These are phyloP conservation scores for Abrostola tripartita DNA, from an alignment of 2,888 invertebrate species.

Conservation along the genomic window DNA sequence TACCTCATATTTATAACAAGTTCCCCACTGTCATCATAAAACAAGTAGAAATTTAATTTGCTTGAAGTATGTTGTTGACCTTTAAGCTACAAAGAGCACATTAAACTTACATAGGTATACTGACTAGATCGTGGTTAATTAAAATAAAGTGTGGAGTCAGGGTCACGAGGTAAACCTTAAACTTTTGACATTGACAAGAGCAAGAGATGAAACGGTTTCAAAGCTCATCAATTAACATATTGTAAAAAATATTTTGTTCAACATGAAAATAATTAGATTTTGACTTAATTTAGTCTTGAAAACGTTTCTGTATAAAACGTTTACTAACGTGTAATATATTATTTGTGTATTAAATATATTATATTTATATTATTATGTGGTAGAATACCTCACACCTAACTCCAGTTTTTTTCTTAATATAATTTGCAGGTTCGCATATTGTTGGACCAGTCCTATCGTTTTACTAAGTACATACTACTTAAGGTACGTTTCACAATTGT, in stretches of 20 bases:
- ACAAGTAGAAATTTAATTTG: constrained; percentile 2
- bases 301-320: no score
- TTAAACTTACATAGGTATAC: constrained; percentile 16
- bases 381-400: no score
- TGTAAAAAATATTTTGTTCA: no score
- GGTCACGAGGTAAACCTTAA: constrained; percentile 33
- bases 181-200: constrained; percentile 43
- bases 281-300: no score
- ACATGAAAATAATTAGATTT: no score
- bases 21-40: background rate
- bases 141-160: constrained; percentile 34
- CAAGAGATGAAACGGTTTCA: constrained; percentile 18
- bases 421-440: background rate
- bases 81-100: constrained; percentile 25
- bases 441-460: background rate
- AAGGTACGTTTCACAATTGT: constrained; percentile 47
- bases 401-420: background rate
- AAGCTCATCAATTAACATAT: background rate
- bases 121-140: constrained; percentile 41
- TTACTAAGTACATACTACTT: constrained; percentile 20
- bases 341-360: no score
- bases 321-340: no score
- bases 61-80: constrained; percentile 24
- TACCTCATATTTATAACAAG: no score
- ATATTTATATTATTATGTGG: no score